Base-by-base conservation (phyloP, 2,113 vertebrate species). In the Oryzias woworae region DNA sequence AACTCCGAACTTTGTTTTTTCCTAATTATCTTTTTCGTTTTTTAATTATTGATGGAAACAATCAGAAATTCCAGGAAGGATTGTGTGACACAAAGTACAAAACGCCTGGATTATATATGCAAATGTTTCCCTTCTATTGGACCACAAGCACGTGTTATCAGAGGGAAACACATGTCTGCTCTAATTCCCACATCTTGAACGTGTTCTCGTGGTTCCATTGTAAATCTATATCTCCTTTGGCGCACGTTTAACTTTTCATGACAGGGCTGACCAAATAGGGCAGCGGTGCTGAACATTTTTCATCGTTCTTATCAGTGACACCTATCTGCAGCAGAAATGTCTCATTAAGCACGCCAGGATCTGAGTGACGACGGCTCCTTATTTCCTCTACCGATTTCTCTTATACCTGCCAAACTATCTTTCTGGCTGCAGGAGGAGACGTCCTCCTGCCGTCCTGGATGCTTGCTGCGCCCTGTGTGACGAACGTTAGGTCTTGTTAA, bases 271-370 rank as follows among this genome's bases (percentile, higher is more conserved):
- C 55, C 57, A 72, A 69, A 80, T 31, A 56, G 65, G 58, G 42
- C 61, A 71, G 53, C 28, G 20, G 20, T n/a, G 20, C 20, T 20
- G 59, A 83, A 44, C 71, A 65, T 80, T 69, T 60, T 77, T 80
- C 70, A 78, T 89, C 69, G 73, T 78, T 82, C 62, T 71, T 66
- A 72, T 80, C 66, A 59, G 62, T 65, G 66, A 75, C 77, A 84
- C 49, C 59, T 84, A 64, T 82, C 71, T 28, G 20, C 42, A 81
- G 75, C 76, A 80, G 73, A 66, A 82, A 73, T 83, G 77, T 87
- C 80, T 83, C 67, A 72, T 84, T 69, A 85, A 80, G 81, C 78
- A 66, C 74, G 87, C 79, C 72, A 59, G 61, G 82, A 75, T 85
- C 79, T 86, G 87, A 90, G 62, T 73, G 80, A 85, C 81, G 69